These are phyloP conservation scores for Rallus limicola DNA, from an alignment of 2,113 vertebrate genomes.

Conservation along the genomic window DNA sequence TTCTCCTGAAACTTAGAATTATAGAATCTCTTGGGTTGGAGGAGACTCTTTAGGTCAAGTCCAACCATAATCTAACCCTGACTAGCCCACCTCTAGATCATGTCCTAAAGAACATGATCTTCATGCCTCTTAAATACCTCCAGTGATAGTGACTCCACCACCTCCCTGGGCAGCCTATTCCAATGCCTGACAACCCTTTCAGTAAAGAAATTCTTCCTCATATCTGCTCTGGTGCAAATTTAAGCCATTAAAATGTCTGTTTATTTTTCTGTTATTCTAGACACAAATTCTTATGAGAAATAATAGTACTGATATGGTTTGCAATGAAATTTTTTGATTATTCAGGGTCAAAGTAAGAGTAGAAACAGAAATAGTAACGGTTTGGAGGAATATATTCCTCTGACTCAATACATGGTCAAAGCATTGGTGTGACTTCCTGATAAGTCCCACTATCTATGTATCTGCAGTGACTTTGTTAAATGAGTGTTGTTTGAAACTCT, in stretches of 20 bases:
- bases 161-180: too few relatives aligned
- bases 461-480: neutral
- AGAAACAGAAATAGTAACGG: neutral
- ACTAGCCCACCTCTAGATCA: too few relatives aligned
- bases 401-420: neutral
- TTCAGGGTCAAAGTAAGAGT: neutral
- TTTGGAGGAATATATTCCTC: neutral
- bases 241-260: neutral
- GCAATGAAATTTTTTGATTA: neutral
- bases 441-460: neutral
- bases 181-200: too few relatives aligned
- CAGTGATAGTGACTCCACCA: too few relatives aligned
- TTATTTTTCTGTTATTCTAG: neutral
- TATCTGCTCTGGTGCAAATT: too few relatives aligned
- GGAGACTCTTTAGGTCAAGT: too few relatives aligned
- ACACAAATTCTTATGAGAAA: neutral
- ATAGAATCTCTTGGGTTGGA: too few relatives aligned
- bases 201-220: too few relatives aligned
- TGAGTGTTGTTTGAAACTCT: neutral
- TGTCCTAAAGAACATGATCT: too few relatives aligned
- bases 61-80: too few relatives aligned
- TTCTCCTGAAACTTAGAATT: neutral
- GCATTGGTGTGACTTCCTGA: neutral
- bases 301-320: neutral
- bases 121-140: too few relatives aligned